Conservation (phyloP, 2,113 vertebrate species). For the Sardina pilchardus region DNA sequence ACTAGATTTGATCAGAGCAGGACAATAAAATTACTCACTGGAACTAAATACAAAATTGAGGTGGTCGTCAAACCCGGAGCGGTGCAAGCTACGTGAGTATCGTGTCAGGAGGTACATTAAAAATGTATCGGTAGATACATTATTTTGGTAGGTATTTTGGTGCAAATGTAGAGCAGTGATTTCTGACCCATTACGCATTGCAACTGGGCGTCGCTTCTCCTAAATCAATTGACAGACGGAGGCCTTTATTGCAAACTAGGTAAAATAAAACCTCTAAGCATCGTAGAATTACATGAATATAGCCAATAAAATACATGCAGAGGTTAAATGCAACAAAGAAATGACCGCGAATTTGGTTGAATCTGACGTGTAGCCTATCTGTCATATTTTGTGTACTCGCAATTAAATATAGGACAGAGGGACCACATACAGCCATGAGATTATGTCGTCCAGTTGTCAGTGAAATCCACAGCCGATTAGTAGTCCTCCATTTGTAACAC, state of each 20-base stretch:
- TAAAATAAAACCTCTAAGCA: not conserved
- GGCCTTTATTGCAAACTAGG: not conserved
- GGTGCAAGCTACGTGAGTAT: slow-evolving; percentile 86
- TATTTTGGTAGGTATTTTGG: not conserved
- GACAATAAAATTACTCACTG: slow-evolving; percentile 94
- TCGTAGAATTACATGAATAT: not conserved
- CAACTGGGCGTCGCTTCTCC: not conserved
- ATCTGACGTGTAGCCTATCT: not conserved
- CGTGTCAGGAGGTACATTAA: not conserved
- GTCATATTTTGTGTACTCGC: not conserved
- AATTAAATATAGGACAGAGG: not conserved
- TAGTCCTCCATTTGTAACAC: not conserved
- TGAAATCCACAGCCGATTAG: slow-evolving; percentile 34
- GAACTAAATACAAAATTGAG: slow-evolving; percentile 91
- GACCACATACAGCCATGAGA: slow-evolving; percentile 20
- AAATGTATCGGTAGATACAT: not conserved
- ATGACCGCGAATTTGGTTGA: not conserved
- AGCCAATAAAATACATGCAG: not conserved
- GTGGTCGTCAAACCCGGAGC: slow-evolving; percentile 88
- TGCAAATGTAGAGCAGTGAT: not conserved
- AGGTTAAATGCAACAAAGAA: not conserved
- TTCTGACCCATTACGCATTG: not conserved
- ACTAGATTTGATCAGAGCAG: slow-evolving; percentile 92
- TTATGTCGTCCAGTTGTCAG: slow-evolving; percentile 29
- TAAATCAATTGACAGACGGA: not conserved